phyloP scores from a whole-genome alignment of 2,113 vertebrate genomes.

The Okapia johnstoni region DNA sequence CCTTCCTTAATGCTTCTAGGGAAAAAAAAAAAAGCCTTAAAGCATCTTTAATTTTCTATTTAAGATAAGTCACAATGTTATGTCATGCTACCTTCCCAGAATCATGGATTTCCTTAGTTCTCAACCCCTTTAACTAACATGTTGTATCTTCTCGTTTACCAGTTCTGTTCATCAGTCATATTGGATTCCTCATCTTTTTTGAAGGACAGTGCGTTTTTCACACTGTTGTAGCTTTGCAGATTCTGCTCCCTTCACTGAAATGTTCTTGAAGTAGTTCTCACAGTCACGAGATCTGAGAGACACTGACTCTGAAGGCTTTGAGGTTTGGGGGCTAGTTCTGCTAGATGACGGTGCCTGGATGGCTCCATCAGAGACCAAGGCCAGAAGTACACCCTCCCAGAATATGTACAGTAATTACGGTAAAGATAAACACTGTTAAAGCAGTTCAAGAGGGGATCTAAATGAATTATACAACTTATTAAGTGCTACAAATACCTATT shows the following conservation, averaged over 20 bases:
- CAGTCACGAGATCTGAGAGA: neutral
- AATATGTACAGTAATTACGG: neutral
- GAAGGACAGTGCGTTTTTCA: neutral
- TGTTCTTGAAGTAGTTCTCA: neutral
- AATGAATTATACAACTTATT: constrained; percentile 40
- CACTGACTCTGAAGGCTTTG: neutral
- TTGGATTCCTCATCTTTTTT: too few species aligned
- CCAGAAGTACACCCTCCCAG: neutral
- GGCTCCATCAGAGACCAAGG: neutral
- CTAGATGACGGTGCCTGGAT: neutral
- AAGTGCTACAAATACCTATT: neutral
- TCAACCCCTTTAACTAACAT: neutral
- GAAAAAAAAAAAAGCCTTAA: neutral
- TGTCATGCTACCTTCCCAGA: neutral
- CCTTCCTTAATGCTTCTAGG: neutral
- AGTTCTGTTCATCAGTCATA: accelerated
- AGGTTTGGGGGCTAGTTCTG: neutral
- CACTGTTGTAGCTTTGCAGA: accelerated
- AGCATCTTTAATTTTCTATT: neutral
- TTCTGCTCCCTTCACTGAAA: neutral
- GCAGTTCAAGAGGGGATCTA: neutral
- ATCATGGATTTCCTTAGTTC: neutral
- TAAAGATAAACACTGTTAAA: constrained; percentile 44
- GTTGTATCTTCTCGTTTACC: too few species aligned
- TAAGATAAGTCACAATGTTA: neutral